Percentiles rank a stretch among this genome's conserved stretches.
Evolutionary conservation across 2,797 vertebrate species (phyloP).

Genomic region (Botia kubotai): DNA sequence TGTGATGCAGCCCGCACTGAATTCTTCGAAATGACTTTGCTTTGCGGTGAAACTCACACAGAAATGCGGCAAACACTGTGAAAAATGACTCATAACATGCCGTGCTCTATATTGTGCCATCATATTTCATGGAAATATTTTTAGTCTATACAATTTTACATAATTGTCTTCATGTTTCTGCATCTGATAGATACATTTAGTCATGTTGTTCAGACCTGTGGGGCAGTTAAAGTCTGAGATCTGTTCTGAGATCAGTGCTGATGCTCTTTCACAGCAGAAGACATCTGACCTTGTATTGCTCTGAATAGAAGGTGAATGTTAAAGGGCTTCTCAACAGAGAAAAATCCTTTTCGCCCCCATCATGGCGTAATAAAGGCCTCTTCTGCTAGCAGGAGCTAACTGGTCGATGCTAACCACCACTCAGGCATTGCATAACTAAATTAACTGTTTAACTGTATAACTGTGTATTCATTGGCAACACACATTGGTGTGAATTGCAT

Average conservation of each 20-base stretch:
- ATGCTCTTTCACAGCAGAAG: neutral
- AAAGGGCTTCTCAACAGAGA: neutral
- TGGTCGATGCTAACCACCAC: neutral
- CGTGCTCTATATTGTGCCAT: neutral
- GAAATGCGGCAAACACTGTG: neutral
- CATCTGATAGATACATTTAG: neutral
- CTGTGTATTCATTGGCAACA: neutral
- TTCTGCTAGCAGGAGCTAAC: neutral
- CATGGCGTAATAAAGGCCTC: neutral
- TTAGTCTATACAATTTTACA: neutral
- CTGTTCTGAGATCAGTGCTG: neutral
- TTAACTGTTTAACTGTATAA: neutral
- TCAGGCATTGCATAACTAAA: neutral
- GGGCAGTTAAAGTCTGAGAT: neutral
- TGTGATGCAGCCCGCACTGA: neutral
- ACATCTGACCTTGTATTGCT: neutral
- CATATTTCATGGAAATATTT: neutral
- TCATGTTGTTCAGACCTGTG: neutral
- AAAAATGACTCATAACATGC: neutral
- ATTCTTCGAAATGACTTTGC: slow-evolving; percentile 1
- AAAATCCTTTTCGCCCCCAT: neutral
- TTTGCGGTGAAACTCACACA: neutral
- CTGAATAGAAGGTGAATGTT: neutral
- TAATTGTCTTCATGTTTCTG: neutral
- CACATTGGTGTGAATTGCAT: too few species aligned